Conservation (phyloP, 2,888 invertebrate species). For the Barypeithes pellucidus region DNA sequence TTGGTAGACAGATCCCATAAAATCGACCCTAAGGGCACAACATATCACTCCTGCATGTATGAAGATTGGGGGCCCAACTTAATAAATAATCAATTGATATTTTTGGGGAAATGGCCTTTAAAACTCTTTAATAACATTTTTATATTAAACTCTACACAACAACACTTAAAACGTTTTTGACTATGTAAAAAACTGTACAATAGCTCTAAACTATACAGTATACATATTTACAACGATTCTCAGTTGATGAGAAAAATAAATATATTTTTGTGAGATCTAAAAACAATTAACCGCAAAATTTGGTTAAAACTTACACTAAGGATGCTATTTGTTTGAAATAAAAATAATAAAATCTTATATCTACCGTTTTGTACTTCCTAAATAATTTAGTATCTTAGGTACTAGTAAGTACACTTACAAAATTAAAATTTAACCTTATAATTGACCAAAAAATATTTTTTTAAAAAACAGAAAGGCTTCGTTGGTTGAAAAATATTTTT, state of each 20-base stretch:
- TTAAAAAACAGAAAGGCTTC: neutral
- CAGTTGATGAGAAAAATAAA: slow-evolving; percentile 30
- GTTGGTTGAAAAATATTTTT: no score
- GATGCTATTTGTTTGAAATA: slow-evolving; percentile 37
- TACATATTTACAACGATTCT: slow-evolving; percentile 43
- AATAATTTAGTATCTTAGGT: slow-evolving; percentile 36
- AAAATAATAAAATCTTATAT: slow-evolving; percentile 24
- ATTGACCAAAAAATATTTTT: slow-evolving; percentile 37
- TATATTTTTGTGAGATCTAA: slow-evolving; percentile 44
- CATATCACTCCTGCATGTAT: neutral
- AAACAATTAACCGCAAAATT: slow-evolving; percentile 19
- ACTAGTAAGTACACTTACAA: slow-evolving; percentile 30
- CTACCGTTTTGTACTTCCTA: slow-evolving; percentile 35
- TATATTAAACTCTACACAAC: slow-evolving; percentile 66
- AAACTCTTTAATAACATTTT: slow-evolving; percentile 64
- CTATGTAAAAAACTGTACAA: slow-evolving; percentile 66
- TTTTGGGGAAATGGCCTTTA: slow-evolving; percentile 45
- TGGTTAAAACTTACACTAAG: slow-evolving; percentile 10
- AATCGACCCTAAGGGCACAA: neutral
- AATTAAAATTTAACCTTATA: slow-evolving; percentile 27
- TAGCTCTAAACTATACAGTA: slow-evolving; percentile 38
- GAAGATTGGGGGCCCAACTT: slow-evolving; percentile 15
- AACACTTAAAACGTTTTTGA: slow-evolving; percentile 63
- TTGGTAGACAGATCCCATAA: slow-evolving; percentile 7
- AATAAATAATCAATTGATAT: slow-evolving; percentile 25